Base-by-base conservation (phyloP, 2,888 invertebrate genomes). In the Ormyrus pomaceus region DNA sequence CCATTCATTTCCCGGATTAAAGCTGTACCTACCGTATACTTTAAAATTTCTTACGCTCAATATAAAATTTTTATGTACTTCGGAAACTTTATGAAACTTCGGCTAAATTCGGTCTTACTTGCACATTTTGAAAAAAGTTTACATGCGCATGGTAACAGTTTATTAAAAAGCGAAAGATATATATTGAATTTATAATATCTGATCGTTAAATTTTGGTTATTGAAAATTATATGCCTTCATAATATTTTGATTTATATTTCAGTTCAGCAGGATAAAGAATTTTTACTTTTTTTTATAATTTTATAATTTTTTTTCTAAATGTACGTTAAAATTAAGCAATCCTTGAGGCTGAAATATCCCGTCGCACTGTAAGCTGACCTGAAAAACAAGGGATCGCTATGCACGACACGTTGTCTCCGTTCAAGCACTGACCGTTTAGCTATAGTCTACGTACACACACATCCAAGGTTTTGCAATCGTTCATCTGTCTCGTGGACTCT, bases 1-100 rank as follows among this genome's bases (percentile, higher is more conserved):
- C 55, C 77, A 77, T 79, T 82, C 73, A 77, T 82, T 80, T 77
- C 61, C 82, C 76, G 79, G 83, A 84, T 82, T 83, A 79, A 83
- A 74, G 82, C 83, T 84, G 83, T 77, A 83, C 79, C 82, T 80
- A 79, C 79, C 72, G 65, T 77, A 65, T 70, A 81, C 78, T 81
- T 81, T 79, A 76, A 81, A 78, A 79, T 81, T 79, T 81, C 76
- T 78, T 81, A 79, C 55, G 75, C 75, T 81, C 68, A 69, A 79
- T 79, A 76, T 71, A 81, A 79, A 79, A 81, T 79, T 75, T 76
- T 76, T 81, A 72, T 81, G 76, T 79, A 76, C 72, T 76, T 68
- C 56, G 58, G 69, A n/a, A 77, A 70, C 59, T 81, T 70, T 65
- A 19, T 51, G 62, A 66, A 75, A 81, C 34, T 34, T 72, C 61